phyloP scores from a whole-genome alignment of 2,888 invertebrate genomes.

The Melanargia galathea region DNA sequence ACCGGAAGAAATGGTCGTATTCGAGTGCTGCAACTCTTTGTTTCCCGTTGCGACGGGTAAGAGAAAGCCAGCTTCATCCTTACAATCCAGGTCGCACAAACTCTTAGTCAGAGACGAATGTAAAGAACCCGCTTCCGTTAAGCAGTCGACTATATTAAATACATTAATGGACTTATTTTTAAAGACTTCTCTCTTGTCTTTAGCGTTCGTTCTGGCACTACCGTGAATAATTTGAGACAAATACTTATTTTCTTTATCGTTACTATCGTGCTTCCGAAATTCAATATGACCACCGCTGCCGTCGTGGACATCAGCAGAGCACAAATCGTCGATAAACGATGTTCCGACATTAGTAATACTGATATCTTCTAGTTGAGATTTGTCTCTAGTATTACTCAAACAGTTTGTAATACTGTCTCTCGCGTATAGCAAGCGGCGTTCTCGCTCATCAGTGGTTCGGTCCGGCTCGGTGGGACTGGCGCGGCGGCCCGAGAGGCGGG shows the following conservation, averaged over 20 bases:
- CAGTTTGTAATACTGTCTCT: constrained; percentile 62
- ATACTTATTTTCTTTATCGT: constrained; percentile 72
- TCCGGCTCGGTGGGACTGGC: constrained; percentile 52
- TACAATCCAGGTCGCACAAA: constrained; percentile 72
- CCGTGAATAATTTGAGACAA: constrained; percentile 56
- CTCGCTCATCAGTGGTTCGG: constrained; percentile 55
- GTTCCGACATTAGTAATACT: constrained; percentile 66
- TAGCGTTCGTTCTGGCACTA: constrained; percentile 55
- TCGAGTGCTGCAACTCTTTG: constrained; percentile 72
- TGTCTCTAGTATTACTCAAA: constrained; percentile 50
- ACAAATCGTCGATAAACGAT: constrained; percentile 61
- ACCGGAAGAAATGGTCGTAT: constrained; percentile 74
- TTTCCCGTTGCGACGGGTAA: constrained; percentile 62
- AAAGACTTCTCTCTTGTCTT: constrained; percentile 77
- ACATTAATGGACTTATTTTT: constrained; percentile 77
- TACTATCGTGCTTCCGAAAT: constrained; percentile 56
- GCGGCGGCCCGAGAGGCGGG: constrained; percentile 72
- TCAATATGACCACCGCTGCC: constrained; percentile 58
- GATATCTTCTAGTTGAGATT: constrained; percentile 57
- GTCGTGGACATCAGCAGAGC: constrained; percentile 50
- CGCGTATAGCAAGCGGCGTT: constrained; percentile 61
- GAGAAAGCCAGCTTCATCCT: constrained; percentile 66
- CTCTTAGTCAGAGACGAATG: constrained; percentile 76
- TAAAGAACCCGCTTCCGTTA: constrained; percentile 69
- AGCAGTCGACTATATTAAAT: constrained; percentile 74